A percentile compares a stretch with the other conserved stretches of the same genome.
Evolutionary conservation across 2,888 invertebrate species (phyloP).

Genomic region (Dermolepida albohirtum): DNA sequence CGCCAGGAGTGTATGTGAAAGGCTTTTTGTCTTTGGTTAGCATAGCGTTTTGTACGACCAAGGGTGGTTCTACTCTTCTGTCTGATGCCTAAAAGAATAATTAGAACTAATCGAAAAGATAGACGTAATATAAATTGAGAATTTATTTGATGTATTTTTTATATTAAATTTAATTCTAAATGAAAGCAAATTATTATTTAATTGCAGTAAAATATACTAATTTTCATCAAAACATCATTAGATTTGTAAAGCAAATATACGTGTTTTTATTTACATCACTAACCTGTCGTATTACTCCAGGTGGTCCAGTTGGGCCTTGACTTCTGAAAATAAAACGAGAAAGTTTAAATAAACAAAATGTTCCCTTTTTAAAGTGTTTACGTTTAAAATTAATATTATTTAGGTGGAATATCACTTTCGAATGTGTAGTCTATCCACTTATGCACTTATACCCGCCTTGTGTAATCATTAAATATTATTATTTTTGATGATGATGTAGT

Average conservation of each 20-base stretch:
- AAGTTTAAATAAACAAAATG: slow-evolving; percentile 20
- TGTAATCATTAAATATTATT: too few species aligned
- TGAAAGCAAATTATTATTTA: too few species aligned
- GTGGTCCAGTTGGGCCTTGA: slow-evolving; percentile 52
- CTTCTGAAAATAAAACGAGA: slow-evolving; percentile 48
- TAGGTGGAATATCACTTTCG: too few species aligned
- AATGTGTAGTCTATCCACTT: too few species aligned
- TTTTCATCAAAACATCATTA: too few species aligned
- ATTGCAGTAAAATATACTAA: too few species aligned
- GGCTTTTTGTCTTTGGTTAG: slow-evolving; percentile 97
- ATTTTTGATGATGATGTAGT: too few species aligned
- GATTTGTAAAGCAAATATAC: background rate
- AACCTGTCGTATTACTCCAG: slow-evolving; percentile 45
- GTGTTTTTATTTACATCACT: slow-evolving; percentile 1
- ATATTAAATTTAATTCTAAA: too few species aligned
- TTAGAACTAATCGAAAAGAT: background rate
- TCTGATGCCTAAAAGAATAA: slow-evolving; percentile 39
- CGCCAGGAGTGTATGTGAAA: slow-evolving; percentile 96
- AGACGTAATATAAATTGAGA: too few species aligned
- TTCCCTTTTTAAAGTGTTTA: slow-evolving; percentile 3
- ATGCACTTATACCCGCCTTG: too few species aligned
- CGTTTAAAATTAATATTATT: too few species aligned
- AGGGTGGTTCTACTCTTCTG: slow-evolving; percentile 76
- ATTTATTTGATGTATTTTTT: too few species aligned
- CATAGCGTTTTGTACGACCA: slow-evolving; percentile 93